Evolutionary conservation across 1,140 invertebrate genomes (phyloP), one percentile per base, ranked within the genome.

Genomic region (Lepidurus arcticus): DNA sequence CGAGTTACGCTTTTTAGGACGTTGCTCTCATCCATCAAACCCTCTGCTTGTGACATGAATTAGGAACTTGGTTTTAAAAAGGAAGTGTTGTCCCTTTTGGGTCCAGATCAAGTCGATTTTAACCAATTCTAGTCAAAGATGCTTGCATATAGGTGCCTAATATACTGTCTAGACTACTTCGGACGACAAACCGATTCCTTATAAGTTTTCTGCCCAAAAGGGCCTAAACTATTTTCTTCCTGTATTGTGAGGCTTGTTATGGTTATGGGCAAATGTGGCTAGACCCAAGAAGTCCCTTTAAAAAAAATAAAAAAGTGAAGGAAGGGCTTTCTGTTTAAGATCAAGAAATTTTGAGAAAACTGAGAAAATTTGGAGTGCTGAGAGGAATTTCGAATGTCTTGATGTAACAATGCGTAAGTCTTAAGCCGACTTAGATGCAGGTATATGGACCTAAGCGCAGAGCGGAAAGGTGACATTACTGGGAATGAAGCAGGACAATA

Each of bases 101-200:
- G 53, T 65, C 5, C 21, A 65, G 53, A 65, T 65, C 53, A 65
- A 65, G 16, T n/a, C 16, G 21, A n/a, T 65, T 65, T 65, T 21
- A 65, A 65, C 53, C 16, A 21, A 65, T 65, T 16, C 53, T 65
- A 13, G 3, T 5, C 53, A n/a, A 65, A 65, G n/a, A 65, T 21
- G 53, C 53, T 21, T 65, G 13, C 53, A 16, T 65, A 16, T 65
- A 65, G 13, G 21, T 10, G 53, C 0, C 53, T 65, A 65, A 65
- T 65, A 65, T 65, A 65, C 53, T 65, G 53, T 65, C 53, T 65
- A 65, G 53, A 65, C 53, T 65, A 21, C 4, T 65, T 65, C 53
- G 53, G 13, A 65, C n/a, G 53, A 65, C 53, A 13, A 4, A n/a
- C 53, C 16, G 16, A n/a, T 65, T 7, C 21, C 53, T 21, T 65